Base-by-base conservation (phyloP, 2,113 vertebrate species). In the Saimiri boliviensis region DNA sequence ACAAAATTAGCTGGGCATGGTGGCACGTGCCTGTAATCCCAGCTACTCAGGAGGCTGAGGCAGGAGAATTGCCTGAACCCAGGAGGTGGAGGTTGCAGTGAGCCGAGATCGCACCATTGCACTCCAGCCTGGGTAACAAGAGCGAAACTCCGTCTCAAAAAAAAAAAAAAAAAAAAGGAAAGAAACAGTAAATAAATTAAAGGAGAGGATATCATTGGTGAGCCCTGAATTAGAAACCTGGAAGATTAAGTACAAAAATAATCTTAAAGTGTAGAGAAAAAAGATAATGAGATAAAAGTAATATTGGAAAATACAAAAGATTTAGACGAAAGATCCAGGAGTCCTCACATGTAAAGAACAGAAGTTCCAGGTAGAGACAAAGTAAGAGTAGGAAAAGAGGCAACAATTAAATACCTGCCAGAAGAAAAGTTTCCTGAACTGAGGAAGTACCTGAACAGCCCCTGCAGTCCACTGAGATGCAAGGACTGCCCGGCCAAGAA, bases 181-280 rank as follows among this genome's bases (percentile, higher is more conserved):
- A 79, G 49, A 45, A 37, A 16, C n/a, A 60, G 21, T 6, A 45
- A 40, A 32, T 35, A 60, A 96, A 96, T 92, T 85, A 89, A 93
- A 92, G 58, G 68, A 74, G 70, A 95, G 11, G 79, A 93, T 94
- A 60, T 66, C 58, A 42, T 30, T 81, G 16, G 58, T 97, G 68
- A 97, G 70, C 58, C 68, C 88, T 96, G 60, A 94, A 94, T 93
- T 88, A 74, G 84, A 96, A 85, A 83, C 66, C 68, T 89, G 74
- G 74, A 95, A 81, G 92, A 97, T 93, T 92, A 94, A 93, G 80
- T 89, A 74, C 58, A 92, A 89, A 52, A 79, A 94, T 83, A 73
- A 90, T 89, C 80, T 97, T 89, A 94, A 93, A 94, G 91, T 35
- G 86, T 82, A 45, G 58, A 95, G 88, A 95, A 94, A 20, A 94